A percentile compares a stretch with the other conserved stretches of the same genome.
These are phyloP conservation scores for Enteromius radiatus DNA, from an alignment of 2,797 vertebrate species.

Conservation along the genomic window DNA sequence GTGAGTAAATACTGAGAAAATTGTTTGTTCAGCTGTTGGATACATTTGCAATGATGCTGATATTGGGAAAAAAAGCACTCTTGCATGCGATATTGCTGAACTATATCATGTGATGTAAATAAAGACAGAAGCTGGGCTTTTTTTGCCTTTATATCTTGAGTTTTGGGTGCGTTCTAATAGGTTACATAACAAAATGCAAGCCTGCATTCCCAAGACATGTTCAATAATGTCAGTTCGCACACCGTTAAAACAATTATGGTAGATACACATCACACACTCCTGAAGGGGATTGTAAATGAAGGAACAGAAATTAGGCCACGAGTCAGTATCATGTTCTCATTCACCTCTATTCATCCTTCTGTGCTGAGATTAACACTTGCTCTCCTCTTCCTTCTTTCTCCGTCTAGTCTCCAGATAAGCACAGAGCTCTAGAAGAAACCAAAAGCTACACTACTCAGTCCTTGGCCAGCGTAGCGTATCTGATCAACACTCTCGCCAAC, in stretches of 20 bases:
- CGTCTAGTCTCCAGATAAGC: conserved; percentile 91
- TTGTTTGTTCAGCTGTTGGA: background rate
- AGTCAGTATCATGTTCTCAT: conserved; percentile 15
- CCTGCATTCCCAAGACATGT: background rate
- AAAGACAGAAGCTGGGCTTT: background rate
- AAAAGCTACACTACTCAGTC: conserved; percentile 98
- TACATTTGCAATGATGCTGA: background rate
- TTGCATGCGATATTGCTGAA: background rate
- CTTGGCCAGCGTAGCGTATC: conserved; percentile 95
- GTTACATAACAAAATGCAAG: background rate
- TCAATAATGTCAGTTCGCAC: background rate
- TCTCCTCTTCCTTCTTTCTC: background rate
- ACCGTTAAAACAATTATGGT: background rate
- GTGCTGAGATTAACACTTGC: background rate
- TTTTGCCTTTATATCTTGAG: background rate
- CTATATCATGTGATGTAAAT: background rate
- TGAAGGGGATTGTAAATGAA: background rate
- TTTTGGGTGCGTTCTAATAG: background rate
- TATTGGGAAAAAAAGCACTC: background rate
- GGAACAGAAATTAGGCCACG: background rate
- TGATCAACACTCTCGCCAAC: conserved; percentile 98
- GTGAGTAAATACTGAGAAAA: too few relatives aligned
- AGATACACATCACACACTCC: background rate
- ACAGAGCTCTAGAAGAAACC: conserved; percentile 96
- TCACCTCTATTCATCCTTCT: conserved; percentile 18